phyloP scores from a whole-genome alignment of 2,888 invertebrate species.

The Ectemnius continuus region DNA sequence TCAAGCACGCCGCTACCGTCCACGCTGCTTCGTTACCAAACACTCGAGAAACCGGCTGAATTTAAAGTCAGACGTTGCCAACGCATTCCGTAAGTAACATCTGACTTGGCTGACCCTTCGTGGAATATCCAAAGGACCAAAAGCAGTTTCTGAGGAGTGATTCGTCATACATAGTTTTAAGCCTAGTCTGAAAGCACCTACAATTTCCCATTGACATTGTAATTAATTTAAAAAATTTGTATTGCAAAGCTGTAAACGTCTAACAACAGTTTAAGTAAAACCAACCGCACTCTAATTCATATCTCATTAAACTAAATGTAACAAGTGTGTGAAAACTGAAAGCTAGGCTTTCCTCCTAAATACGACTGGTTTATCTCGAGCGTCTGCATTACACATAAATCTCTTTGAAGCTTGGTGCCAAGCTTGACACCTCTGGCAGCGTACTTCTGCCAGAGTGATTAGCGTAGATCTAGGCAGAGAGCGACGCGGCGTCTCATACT shows the following conservation, averaged over 20 bases:
- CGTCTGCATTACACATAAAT: not conserved
- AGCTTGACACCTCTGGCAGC: not conserved
- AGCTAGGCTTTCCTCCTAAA: no score
- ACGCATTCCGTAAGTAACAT: not conserved
- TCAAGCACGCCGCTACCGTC: not conserved
- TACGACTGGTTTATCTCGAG: not conserved
- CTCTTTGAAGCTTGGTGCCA: not conserved
- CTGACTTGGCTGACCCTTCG: not conserved
- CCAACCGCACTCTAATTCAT: no score
- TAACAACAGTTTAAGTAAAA: no score
- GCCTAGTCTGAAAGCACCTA: no score
- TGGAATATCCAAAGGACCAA: not conserved
- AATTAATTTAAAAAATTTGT: no score
- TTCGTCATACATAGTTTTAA: not conserved
- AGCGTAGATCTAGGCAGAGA: not conserved
- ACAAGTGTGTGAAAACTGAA: no score
- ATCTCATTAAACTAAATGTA: no score
- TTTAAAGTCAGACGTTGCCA: not conserved
- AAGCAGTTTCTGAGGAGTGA: not conserved
- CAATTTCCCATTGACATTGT: no score
- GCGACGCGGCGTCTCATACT: not conserved
- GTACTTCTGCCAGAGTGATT: not conserved
- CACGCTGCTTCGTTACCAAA: not conserved
- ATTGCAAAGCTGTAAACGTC: no score
- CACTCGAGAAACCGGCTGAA: slow-evolving; percentile 4